Evolutionary conservation across 2,797 vertebrate species (phyloP), one percentile per base, ranked within the genome.

Genomic region (Mormyrus hasselquistii): DNA sequence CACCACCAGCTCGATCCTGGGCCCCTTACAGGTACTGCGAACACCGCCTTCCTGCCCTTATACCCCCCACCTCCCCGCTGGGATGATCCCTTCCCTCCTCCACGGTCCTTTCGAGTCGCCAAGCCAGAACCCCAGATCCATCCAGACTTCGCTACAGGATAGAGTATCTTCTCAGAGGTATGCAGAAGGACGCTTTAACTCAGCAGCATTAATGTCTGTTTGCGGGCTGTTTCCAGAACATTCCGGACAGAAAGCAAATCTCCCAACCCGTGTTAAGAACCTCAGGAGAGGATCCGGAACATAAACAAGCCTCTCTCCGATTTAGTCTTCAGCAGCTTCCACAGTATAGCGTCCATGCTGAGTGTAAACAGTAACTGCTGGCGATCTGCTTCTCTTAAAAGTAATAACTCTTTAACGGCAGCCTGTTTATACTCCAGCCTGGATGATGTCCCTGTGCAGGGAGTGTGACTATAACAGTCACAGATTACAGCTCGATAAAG

Each of bases 1-100:
- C 95, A 99, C 99, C 90, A 99, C 99, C 92, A 99, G 98, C 95
- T 99, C 99, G 90, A 97, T 99, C 93, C 94, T 99, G 92, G 99
- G 98, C 41, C 99, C 99, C 0, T 95, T 99, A 47, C 99, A 99
- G 98, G 98, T 99, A 94, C 88, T 55, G 7, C 22, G 2, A 22
- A 25, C 29, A 14, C 49, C 90, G 3, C 90, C 25, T 57, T 90
- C 91, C 87, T 7, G 41, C 38, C 38, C 73, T 6, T 79, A 6
- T 62, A 1, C 29, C 62, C 22, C 29, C 29, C 65, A 69, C 25
- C 25, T 29, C 62, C 10, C 25, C 25, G 1, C 9, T 65, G n/a
- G n/a, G 62, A 65, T 65, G 25, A 29, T 65, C 22, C 22, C 22
- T 2, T 9, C 9, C 2, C 25, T 0, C 55, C 29, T 34, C 44